Conservation (phyloP, 2,113 vertebrate species). For the Vulpes vulpes region DNA sequence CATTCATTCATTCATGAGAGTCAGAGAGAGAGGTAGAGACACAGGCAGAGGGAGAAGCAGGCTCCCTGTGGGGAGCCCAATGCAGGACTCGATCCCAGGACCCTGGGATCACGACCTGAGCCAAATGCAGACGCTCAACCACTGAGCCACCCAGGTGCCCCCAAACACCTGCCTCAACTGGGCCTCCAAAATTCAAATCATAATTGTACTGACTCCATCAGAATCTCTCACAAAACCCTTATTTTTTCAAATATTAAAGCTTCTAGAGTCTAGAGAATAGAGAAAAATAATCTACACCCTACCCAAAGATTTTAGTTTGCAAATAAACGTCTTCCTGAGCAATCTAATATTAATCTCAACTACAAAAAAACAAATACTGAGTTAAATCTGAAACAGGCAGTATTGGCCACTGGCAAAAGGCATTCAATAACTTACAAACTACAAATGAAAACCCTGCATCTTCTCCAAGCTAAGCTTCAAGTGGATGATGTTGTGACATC, state of each 20-base stretch:
- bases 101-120: too few relatives aligned
- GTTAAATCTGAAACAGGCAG: conserved; percentile 10
- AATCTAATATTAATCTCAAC: conserved; percentile 50
- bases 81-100: too few relatives aligned
- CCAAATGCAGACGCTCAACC: too few relatives aligned
- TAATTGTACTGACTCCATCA: neutral
- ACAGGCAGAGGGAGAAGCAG: too few relatives aligned
- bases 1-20: too few relatives aligned
- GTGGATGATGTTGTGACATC: neutral
- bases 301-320: conserved; percentile 29
- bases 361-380: conserved; percentile 61
- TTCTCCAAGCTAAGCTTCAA: conserved; percentile 34
- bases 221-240: conserved; percentile 39
- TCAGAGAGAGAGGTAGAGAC: too few relatives aligned
- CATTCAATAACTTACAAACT: conserved; percentile 44
- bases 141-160: too few relatives aligned
- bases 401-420: neutral
- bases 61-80: too few relatives aligned
- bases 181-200: conserved; percentile 21
- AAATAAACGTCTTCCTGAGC: conserved; percentile 40
- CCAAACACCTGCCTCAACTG: conserved; percentile 48
- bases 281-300: conserved; percentile 43
- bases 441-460: conserved; percentile 30
- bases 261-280: neutral
- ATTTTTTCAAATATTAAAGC: conserved; percentile 58